Percentiles rank a stretch among this genome's conserved stretches.
phyloP scores from a whole-genome alignment of 1,140 invertebrate species.

The Dryas iulia region DNA sequence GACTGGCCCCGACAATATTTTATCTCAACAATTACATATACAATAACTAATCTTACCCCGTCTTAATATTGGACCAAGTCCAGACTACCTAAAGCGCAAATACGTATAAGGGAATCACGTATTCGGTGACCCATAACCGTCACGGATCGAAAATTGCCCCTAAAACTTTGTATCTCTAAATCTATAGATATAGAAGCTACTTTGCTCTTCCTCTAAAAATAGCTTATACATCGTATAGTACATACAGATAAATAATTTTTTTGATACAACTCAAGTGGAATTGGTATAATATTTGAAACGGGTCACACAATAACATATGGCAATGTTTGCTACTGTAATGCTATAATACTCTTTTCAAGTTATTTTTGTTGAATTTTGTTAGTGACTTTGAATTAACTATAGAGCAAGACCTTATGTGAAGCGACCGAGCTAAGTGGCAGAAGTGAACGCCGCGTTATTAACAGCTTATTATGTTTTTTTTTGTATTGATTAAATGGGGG shows the following conservation, averaged over 20 bases:
- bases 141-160: slow-evolving; percentile 14
- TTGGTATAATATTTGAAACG: neutral
- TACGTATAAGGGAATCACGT: neutral
- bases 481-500: too few species aligned
- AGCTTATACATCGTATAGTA: neutral
- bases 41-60: neutral
- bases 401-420: too few species aligned
- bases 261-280: neutral
- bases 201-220: neutral
- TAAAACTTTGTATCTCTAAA: slow-evolving; percentile 1
- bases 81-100: neutral
- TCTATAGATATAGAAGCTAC: neutral
- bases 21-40: neutral
- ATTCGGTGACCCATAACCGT: slow-evolving; percentile 19
- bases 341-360: neutral
- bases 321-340: neutral
- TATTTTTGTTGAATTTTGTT: neutral
- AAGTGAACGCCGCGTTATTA: too few species aligned
- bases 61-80: neutral
- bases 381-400: too few species aligned
- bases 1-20: too few species aligned
- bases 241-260: neutral
- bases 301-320: neutral
- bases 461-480: too few species aligned
- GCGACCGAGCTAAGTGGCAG: too few species aligned